phyloP scores from a whole-genome alignment of 2,797 vertebrate genomes.

The Mus caroli region DNA sequence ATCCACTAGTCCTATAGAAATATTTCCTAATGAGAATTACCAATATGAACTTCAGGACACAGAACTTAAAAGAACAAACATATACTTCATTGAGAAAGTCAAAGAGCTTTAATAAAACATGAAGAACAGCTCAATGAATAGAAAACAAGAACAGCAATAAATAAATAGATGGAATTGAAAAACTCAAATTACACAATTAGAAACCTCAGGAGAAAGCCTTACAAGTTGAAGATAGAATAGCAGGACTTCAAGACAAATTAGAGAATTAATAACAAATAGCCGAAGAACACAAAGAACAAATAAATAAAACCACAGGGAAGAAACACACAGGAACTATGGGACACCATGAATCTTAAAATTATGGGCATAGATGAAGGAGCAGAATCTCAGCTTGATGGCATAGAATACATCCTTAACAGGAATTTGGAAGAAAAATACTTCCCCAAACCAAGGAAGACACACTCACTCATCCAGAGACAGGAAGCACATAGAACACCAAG shows the following conservation, averaged over 20 bases:
- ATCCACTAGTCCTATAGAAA: not conserved
- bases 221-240: not conserved
- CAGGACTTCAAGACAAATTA: not conserved
- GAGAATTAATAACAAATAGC: not conserved
- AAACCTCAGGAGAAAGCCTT: not conserved
- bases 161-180: not conserved
- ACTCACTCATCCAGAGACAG: too few species aligned
- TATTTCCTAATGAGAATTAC: not conserved
- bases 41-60: not conserved
- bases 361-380: not conserved
- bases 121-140: not conserved
- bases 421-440: not conserved
- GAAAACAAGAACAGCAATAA: not conserved
- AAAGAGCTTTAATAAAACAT: not conserved
- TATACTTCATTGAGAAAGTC: not conserved
- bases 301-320: not conserved
- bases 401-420: not conserved
- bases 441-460: not conserved
- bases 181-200: not conserved
- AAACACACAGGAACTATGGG: not conserved
- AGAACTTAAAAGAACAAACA: not conserved
- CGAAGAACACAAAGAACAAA: not conserved
- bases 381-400: not conserved
- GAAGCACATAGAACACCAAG: not conserved
- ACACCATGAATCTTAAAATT: not conserved